phyloP scores from a whole-genome alignment of 2,888 invertebrate species.

The Euspilapteryx auroguttella region DNA sequence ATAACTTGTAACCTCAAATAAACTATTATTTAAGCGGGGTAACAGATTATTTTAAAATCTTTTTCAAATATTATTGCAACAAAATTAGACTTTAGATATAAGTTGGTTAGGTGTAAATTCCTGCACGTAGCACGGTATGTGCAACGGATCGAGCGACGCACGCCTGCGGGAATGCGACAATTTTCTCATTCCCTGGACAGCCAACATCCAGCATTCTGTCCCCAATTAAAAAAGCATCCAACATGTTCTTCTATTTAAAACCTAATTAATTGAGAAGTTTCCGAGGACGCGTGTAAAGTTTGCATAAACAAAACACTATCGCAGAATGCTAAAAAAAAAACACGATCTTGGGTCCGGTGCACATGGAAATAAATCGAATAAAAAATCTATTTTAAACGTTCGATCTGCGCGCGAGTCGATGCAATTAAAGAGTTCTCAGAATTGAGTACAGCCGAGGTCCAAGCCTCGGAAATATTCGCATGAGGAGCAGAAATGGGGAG shows the following conservation, averaged over 20 bases:
- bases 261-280: conserved; percentile 55
- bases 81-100: too few species aligned
- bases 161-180: conserved; percentile 34
- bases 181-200: too few species aligned
- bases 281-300: conserved; percentile 54
- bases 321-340: conserved; percentile 45
- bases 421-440: conserved; percentile 58
- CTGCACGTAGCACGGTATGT: too few species aligned
- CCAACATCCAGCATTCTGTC: too few species aligned
- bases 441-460: conserved; percentile 22
- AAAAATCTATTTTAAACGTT: conserved; percentile 58
- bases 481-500: conserved; percentile 3
- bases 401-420: conserved; percentile 48
- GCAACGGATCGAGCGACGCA: conserved; percentile 14
- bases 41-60: too few species aligned
- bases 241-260: conserved; percentile 11
- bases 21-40: too few species aligned
- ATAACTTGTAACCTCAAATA: too few species aligned
- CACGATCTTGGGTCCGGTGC: conserved; percentile 38
- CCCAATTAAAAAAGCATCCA: conserved; percentile 41
- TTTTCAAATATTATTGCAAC: too few species aligned
- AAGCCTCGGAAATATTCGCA: conserved; percentile 19
- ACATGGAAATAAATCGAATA: conserved; percentile 51
- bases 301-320: conserved; percentile 56
- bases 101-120: too few species aligned